Evolutionary conservation across 2,113 vertebrate genomes (phyloP), one percentile per base, ranked within the genome.

Genomic region (Alosa alosa): DNA sequence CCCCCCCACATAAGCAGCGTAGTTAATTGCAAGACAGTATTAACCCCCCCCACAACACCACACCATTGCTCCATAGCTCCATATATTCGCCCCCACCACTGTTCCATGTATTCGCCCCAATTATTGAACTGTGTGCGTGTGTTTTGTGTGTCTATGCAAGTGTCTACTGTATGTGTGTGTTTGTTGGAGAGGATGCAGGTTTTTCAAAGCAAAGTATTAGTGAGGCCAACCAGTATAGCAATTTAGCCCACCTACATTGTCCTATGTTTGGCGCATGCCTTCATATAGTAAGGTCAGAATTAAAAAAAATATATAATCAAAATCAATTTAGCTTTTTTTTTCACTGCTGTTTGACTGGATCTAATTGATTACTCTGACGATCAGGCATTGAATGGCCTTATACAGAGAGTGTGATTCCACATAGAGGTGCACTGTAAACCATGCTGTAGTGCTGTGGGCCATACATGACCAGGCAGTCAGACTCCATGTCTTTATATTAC

Each of bases 1-100:
- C n/a, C n/a, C n/a, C 17, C 39, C 31, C 60, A 83, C 49, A 81
- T 82, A 86, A 49, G 68, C 50, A 84, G 85, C 72, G 84, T 47
- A 44, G 60, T 91, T 91, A 86, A 84, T 87, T 84, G 60, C 57
- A 81, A 68, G 83, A 84, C 64, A 83, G 64, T 83, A 72, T 44
- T 84, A 60, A n/a, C 44, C 41, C n/a, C 84, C n/a, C 55, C 36
- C 18, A 49, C 20, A 15, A 49, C 47, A 22, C 82, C 22, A 31
- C 31, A 31, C 31, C 31, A 31, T 31, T 31, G 31, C 31, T 31
- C 31, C 31, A 31, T 31, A 31, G 31, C 31, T 31, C 31, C 31
- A 31, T 31, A 41, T 36, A 3, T 22, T 4, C 18, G 6, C 55
- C 17, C 55, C 17, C 17, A 1, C 20, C 20, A 8, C 2, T 3